Base-by-base conservation (phyloP, 1,140 invertebrate species). In the Drosophila erecta region DNA sequence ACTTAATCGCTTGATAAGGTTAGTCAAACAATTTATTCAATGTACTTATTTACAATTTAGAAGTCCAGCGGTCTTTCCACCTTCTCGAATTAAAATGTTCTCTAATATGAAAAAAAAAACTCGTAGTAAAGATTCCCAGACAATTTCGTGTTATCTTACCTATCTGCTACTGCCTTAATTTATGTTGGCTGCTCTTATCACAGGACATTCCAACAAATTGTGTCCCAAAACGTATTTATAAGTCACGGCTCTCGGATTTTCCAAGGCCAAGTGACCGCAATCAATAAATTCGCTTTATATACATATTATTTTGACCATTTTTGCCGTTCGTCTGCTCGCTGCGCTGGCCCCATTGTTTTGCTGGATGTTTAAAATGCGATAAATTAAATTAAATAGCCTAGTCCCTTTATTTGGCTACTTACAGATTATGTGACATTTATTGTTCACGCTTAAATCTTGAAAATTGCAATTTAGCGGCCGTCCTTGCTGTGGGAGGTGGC, bases 351-450 rank as follows among this genome's bases (percentile, higher is more conserved):
- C 78, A 81, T 87, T 87, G 83, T 81, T 79, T 76, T 71, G 81
- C 66, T 85, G 66, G 66, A 81, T 87, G 83, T 81, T 87, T 87
- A 87, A 87, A 87, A 87, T 87, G 83, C 83, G 84, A 87, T 87
- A 87, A 87, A 87, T 87, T 89, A 87, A 83, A 87, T 87, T 87
- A 87, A 87, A 89, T 81, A 76, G 83, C 76, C 60, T 35, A 59
- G 62, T 49, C 65, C 74, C 78, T 85, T 87, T 87, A 89, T 89
- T 87, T 87, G 86, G 83, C 79, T 87, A 87, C 83, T 87, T 87
- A 87, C 83, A 87, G 83, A 87, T 87, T 87, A 87, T 87, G 83
- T 87, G 83, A 87, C 83, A 87, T 87, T 87, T 87, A 87, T 87
- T 87, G 83, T 89, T 87, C 83, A 87, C 83, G 83, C 83, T 87